Percentiles rank a stretch among this genome's conserved stretches.
Evolutionary conservation across 53 echinoderm and acorn worm genomes (phyloP).

Genomic region (Luidia sarsii): DNA sequence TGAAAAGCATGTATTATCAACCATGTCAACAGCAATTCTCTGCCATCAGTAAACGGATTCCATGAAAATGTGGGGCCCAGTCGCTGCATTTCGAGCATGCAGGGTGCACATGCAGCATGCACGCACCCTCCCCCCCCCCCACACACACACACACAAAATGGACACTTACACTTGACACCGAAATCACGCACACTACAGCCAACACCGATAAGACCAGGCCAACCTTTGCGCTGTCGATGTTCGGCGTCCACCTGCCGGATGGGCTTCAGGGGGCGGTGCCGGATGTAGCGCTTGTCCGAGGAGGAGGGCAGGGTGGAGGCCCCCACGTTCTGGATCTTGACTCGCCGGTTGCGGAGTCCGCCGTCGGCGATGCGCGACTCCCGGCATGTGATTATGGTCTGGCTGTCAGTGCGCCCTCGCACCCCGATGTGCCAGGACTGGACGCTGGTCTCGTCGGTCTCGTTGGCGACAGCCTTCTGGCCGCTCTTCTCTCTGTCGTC

Average conservation of each 20-base stretch:
- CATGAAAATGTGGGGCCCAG: no score
- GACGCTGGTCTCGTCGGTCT: conserved; percentile 17
- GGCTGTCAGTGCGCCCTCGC: conserved; percentile 10
- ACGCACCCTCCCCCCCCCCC: no score
- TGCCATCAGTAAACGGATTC: no score
- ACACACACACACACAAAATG: no score
- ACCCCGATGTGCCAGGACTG: conserved; percentile 47
- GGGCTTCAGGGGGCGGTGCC: conserved; percentile 89
- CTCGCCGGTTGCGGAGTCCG: conserved; percentile 45
- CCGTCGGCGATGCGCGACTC: conserved; percentile 18
- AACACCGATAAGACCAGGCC: conserved; percentile 43
- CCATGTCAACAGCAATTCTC: no score
- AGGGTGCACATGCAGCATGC: no score
- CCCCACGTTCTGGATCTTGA: conserved; percentile 69
- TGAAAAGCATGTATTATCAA: no score
- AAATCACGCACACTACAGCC: conserved; percentile 41
- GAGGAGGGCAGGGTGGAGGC: conserved; percentile 50
- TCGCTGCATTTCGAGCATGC: no score
- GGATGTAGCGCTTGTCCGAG: conserved; percentile 75
- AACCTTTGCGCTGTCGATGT: conserved; percentile 92
- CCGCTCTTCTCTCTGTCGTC: not conserved
- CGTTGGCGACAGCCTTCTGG: not conserved
- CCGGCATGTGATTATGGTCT: conserved; percentile 45
- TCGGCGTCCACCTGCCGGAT: conserved; percentile 94
- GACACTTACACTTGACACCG: conserved; percentile 31